Percentiles rank a stretch among this genome's conserved stretches.
Conservation (phyloP, 2,888 invertebrate genomes). For the Maniola hyperantus region DNA sequence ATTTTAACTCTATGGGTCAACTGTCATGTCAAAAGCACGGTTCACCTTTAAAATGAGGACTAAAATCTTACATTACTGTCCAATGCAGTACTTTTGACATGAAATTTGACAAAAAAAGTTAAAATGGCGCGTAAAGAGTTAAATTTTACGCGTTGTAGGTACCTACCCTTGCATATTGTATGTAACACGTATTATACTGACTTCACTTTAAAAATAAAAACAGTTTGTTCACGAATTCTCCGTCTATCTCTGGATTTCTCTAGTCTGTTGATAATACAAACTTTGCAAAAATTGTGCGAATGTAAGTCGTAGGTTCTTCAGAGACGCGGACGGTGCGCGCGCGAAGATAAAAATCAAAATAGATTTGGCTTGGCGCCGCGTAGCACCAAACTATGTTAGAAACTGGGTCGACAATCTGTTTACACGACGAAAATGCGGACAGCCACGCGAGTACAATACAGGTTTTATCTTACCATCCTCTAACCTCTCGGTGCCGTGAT, state of each 20-base stretch:
- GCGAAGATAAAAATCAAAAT: slow-evolving; percentile 76
- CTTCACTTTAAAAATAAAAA: too few relatives aligned
- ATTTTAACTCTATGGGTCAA: too few relatives aligned
- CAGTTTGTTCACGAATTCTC: too few relatives aligned
- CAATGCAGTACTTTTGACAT: too few relatives aligned
- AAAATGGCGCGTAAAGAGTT: too few relatives aligned
- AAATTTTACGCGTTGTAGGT: too few relatives aligned
- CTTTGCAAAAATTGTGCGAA: slow-evolving; percentile 56
- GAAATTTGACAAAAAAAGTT: too few relatives aligned
- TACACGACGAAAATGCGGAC: slow-evolving; percentile 48
- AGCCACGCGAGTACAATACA: slow-evolving; percentile 17
- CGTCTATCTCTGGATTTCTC: background rate
- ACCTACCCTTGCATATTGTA: too few relatives aligned
- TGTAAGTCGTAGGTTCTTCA: slow-evolving; percentile 39
- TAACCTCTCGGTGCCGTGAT: slow-evolving; percentile 5
- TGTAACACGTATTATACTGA: too few relatives aligned
- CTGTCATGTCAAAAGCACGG: too few relatives aligned
- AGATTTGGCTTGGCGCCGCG: slow-evolving; percentile 78
- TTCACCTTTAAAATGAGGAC: too few relatives aligned
- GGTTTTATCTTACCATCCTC: slow-evolving; percentile 10
- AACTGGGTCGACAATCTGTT: slow-evolving; percentile 76
- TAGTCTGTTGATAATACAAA: slow-evolving; percentile 20
- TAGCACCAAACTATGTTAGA: slow-evolving; percentile 68
- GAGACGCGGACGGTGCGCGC: slow-evolving; percentile 59
- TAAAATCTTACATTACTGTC: too few relatives aligned